Percentiles rank a stretch among this genome's conserved stretches.
Evolutionary conservation across 2,888 invertebrate species (phyloP).

Genomic region (Gonocerus acuteangulatus): DNA sequence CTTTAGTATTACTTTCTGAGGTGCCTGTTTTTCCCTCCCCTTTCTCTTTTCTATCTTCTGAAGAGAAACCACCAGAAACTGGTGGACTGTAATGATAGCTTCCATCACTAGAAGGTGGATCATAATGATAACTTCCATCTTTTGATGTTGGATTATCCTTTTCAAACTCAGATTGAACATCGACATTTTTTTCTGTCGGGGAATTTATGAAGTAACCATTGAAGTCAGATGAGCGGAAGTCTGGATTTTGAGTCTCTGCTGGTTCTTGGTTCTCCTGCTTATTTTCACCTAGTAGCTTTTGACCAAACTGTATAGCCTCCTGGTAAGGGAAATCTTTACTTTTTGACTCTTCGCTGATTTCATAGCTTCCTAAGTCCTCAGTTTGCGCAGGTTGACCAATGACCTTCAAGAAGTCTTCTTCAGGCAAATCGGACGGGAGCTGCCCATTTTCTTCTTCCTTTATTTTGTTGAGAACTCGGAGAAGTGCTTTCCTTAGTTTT

Average conservation of each 20-base stretch:
- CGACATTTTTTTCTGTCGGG: too few relatives aligned
- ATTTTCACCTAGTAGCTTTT: neutral
- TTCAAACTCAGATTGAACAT: too few relatives aligned
- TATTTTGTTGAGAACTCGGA: constrained; percentile 67
- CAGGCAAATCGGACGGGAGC: constrained; percentile 38
- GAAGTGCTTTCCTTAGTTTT: constrained; percentile 63
- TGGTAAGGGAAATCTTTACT: constrained; percentile 5
- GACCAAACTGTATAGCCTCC: constrained; percentile 3
- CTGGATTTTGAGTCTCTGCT: neutral
- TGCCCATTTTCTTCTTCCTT: constrained; percentile 50
- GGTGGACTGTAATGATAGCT: too few relatives aligned
- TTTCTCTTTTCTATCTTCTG: neutral
- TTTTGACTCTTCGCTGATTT: constrained; percentile 10
- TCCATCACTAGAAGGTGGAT: too few relatives aligned
- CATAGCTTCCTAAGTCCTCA: constrained; percentile 26
- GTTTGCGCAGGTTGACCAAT: constrained; percentile 10
- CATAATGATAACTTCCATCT: too few relatives aligned
- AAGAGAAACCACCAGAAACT: too few relatives aligned
- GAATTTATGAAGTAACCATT: too few relatives aligned
- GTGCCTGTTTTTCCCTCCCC: neutral
- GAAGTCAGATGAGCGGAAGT: neutral
- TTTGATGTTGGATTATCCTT: too few relatives aligned
- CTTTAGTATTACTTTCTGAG: neutral
- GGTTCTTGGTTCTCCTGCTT: neutral
- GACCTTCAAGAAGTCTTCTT: constrained; percentile 23